Base-by-base conservation (phyloP, 2,113 vertebrate genomes). In the Phoxinus phoxinus region DNA sequence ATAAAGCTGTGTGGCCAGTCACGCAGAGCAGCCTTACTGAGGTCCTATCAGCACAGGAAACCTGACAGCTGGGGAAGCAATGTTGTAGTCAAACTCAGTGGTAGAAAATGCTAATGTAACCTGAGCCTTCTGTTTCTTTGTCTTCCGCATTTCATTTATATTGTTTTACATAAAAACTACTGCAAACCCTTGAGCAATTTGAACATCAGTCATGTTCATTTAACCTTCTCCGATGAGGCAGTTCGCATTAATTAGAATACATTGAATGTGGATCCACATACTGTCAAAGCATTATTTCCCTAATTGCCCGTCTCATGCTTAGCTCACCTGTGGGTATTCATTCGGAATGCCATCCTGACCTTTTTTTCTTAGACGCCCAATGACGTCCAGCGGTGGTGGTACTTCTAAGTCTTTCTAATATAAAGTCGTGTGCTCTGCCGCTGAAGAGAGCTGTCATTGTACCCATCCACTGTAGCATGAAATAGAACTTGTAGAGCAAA, bases 61-160 rank as follows among this genome's bases (percentile, higher is more conserved):
- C 75, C 58, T 87, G 75, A 56, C 85, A 87, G 84, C 78, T 37
- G 25, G 59, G 35, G 44, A 79, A 75, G 32, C 74, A 61, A 21
- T 30, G 48, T 23, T 74, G 75, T 56, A 44, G 67, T 59, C 69
- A 75, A 83, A 69, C 59, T 77, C 44, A 41, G 72, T 35, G 72
- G 67, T 59, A 75, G 51, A 80, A 84, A 83, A 88, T 88, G 75
- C 87, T 74, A 88, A 88, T 86, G 75, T 32, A 58, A 37, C 73
- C 61, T 9, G 21, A 61, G 32, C 8, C 72, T 44, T 85, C 48
- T 65, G 65, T 58, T 59, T 72, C 61, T 71, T 21, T 81, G 19
- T 37, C 27, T 46, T n/a, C 23, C 37, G 46, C 13, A 37, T 48
- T 44, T 77, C 37, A 51, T 56, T 35, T 9, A 19, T 79, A 69